Base-by-base conservation (phyloP, 2,113 vertebrate genomes). In the Xiphophorus hellerii region DNA sequence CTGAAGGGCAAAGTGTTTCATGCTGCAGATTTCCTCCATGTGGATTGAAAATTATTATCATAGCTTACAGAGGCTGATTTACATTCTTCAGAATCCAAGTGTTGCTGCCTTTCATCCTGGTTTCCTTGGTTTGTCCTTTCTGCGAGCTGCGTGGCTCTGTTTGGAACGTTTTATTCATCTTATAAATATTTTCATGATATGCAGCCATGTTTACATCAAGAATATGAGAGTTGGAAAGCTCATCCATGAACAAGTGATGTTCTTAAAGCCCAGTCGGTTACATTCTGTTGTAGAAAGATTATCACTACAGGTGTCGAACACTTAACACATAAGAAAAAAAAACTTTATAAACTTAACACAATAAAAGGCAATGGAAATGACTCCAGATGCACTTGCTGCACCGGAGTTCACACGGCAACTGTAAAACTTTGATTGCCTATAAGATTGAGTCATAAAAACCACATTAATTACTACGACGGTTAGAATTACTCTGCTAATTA, bases 1-100 rank as follows among this genome's bases (percentile, higher is more conserved):
- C 76, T 84, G 67, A 39, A 31, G 60, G 61, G 69, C 51, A 30
- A 66, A 74, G 15, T 2, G 8, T 51, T 44, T 30, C 54, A 25
- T 12, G 68, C 42, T 22, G 66, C 28, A 11, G 5, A 5, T 14
- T 27, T 71, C 68, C 51, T 20, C 37, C n/a, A 22, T 1, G 28
- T 7, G 22, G 63, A 63, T 11, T 28, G 33, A 25, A 71, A 22
- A 66, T 73, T 67, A 51, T 67, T 42, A 62, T 62, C 20, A 62
- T 17, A 29, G n/a, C 14, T 44, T 13, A 15, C 37, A 6, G n/a
- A 44, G 13, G 25, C 4, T 33, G 30, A 33, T 69, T 58, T 33
- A 12, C 29, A 54, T 27, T 3, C 27, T 44, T 44, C 12, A 48
- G 27, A 28, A 44, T 44, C 9, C n/a, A 17, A 29, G 48, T 4